These are phyloP conservation scores for Metalampra italica DNA, from an alignment of 2,888 invertebrate species.

Conservation along the genomic window DNA sequence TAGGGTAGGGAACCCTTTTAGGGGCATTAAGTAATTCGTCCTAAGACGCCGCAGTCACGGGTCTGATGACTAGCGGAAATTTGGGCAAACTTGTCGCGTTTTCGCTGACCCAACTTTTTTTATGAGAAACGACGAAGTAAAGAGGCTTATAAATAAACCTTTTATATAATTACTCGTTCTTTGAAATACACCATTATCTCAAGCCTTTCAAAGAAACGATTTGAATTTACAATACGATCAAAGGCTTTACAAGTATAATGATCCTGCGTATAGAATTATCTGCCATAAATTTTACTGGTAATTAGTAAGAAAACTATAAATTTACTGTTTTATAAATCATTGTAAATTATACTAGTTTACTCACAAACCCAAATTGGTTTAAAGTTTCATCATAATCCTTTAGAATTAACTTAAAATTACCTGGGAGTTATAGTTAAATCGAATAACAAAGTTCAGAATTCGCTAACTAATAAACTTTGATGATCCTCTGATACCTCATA, in stretches of 20 bases:
- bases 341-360: background rate
- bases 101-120: slow-evolving; percentile 7
- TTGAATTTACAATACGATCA: no score
- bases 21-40: slow-evolving; percentile 41
- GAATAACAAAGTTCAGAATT: slow-evolving; percentile 4
- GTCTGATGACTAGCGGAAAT: slow-evolving; percentile 22
- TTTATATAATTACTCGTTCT: no score
- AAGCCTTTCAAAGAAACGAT: no score
- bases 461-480: background rate
- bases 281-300: no score
- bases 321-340: no score
- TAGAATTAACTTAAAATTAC: slow-evolving; percentile 8
- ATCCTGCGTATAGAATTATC: no score
- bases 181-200: no score
- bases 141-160: background rate
- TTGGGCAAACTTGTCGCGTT: slow-evolving; percentile 17
- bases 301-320: no score
- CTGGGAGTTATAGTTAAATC: slow-evolving; percentile 7
- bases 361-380: background rate
- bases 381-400: slow-evolving; percentile 1
- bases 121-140: background rate
- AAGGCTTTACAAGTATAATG: no score
- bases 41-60: slow-evolving; percentile 17
- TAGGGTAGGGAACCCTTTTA: slow-evolving; percentile 34
- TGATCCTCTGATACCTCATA: background rate